Evolutionary conservation across 2,888 invertebrate genomes (phyloP), one percentile per base, ranked within the genome.

Genomic region (Leptopilina syphax): DNA sequence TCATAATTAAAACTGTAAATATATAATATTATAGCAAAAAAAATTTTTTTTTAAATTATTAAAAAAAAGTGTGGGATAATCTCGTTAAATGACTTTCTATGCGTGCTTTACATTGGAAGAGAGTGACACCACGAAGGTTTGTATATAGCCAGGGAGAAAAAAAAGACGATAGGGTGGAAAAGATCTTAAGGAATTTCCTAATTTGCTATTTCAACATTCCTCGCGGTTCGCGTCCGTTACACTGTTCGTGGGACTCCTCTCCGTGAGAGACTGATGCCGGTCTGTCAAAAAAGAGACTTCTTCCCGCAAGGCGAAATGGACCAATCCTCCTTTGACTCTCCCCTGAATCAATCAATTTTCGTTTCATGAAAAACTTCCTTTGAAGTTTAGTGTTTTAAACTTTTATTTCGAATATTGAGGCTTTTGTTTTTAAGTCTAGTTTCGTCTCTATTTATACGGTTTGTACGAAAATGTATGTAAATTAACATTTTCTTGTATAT

Each of bases 151-250:
- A 50, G 10, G 10, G 50, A 50, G 34, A 78, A 79, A 82, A 80
- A 79, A 80, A 67, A 63, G 81, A 84, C 78, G 82, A 85, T 84
- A 83, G 85, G 83, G 82, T 80, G 78, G 83, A 83, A 84, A 84
- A 84, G 85, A 87, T 87, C 85, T 84, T 82, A 82, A 84, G 90
- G 91, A 90, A 91, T 91, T 88, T 89, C 88, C 90, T 91, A 90
- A 90, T 90, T 91, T 90, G 90, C 90, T 91, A 90, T 90, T 90
- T 91, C 89, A 88, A 86, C 90, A 89, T 91, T 91, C 90, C 87
- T 82, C 79, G 85, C 87, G 87, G 88, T 86, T 87, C 86, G 84
- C 86, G 84, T 86, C 84, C 86, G 88, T 87, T 87, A 87, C 86
- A 87, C 86, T 86, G 87, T 87, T 87, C 88, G 89, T 88, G 89